Conservation (phyloP, 2,113 vertebrate genomes). For the Pionites leucogaster region DNA sequence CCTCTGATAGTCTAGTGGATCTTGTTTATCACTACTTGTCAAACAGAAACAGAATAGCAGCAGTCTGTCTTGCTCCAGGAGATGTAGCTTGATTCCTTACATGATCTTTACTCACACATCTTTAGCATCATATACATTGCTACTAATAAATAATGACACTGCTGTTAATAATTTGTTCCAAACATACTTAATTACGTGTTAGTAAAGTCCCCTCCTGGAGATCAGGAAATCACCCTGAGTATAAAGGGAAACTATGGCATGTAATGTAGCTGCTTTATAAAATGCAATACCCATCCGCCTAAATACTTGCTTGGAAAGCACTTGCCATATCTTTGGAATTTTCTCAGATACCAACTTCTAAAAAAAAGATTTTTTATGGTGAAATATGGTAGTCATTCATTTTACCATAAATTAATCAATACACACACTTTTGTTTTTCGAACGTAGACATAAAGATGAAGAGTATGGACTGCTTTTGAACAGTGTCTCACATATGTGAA, state of each 20-base stretch:
- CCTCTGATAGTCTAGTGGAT: too few relatives aligned
- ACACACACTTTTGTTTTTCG: rapidly evolving
- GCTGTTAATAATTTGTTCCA: neutral
- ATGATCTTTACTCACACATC: neutral
- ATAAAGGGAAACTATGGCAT: neutral
- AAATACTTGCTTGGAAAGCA: neutral
- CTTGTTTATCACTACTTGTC: neutral
- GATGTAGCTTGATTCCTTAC: neutral
- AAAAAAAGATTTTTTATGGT: neutral
- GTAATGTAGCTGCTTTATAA: neutral
- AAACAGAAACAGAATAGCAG: neutral
- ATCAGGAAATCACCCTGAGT: neutral
- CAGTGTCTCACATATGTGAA: neutral
- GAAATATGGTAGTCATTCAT: neutral
- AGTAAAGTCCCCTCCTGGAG: neutral
- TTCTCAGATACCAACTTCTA: neutral
- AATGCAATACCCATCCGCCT: neutral
- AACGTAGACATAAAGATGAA: neutral
- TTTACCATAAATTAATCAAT: neutral
- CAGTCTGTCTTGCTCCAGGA: neutral
- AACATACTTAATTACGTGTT: neutral
- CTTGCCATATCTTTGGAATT: neutral
- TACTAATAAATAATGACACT: neutral
- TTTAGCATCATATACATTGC: neutral
- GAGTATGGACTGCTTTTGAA: neutral